Evolutionary conservation across 2,888 invertebrate species (phyloP).

Genomic region (Zaprionus bogoriensis): DNA sequence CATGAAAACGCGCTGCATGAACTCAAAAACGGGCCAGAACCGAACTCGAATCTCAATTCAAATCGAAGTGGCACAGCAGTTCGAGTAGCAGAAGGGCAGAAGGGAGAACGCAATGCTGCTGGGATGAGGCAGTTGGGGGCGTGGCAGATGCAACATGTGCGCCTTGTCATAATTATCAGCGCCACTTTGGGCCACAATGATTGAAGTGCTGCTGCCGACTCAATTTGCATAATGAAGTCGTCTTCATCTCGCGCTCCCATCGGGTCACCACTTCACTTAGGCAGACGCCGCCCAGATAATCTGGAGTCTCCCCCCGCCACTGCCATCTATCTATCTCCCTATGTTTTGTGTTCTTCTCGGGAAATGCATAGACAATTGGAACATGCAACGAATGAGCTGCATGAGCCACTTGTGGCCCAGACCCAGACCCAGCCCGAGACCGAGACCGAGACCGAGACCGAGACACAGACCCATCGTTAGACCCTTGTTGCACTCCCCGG

Average conservation of each 20-base stretch:
- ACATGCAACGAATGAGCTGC: slow-evolving; percentile 13
- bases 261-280: slow-evolving; percentile 51
- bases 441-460: background rate
- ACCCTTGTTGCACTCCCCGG: slow-evolving; percentile 2
- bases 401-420: slow-evolving; percentile 18
- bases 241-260: slow-evolving; percentile 17
- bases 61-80: background rate
- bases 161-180: slow-evolving; percentile 62
- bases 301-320: background rate
- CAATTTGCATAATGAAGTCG: slow-evolving; percentile 69
- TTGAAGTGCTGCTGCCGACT: slow-evolving; percentile 48
- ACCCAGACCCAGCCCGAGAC: background rate
- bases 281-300: slow-evolving; percentile 24
- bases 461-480: background rate
- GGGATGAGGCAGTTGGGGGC: no score
- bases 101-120: no score
- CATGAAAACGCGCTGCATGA: slow-evolving; percentile 49
- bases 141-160: slow-evolving; percentile 31
- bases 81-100: background rate
- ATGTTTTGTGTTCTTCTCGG: slow-evolving; percentile 19
- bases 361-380: slow-evolving; percentile 6
- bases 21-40: background rate
- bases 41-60: slow-evolving; percentile 1
- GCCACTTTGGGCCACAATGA: slow-evolving; percentile 51
- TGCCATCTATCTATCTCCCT: background rate